phyloP scores from a whole-genome alignment of 2,113 vertebrate species.

The Lanius collurio region DNA sequence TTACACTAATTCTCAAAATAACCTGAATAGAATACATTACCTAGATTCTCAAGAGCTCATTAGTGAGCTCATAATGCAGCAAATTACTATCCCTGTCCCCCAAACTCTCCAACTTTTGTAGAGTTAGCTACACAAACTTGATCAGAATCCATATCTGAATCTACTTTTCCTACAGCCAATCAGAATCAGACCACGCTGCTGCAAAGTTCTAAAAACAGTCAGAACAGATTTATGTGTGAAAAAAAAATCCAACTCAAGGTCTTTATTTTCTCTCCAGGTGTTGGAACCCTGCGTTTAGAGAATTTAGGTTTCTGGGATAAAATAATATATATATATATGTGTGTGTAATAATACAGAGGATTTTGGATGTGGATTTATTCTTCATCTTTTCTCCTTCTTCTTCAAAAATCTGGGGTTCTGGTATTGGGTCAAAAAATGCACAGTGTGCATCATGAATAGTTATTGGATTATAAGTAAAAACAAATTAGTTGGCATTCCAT shows the following conservation, averaged over 20 bases:
- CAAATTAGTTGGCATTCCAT: too few species aligned
- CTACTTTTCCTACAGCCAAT: not conserved
- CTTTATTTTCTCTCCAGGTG: not conserved
- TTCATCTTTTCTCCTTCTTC: too few species aligned
- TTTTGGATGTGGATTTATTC: too few species aligned
- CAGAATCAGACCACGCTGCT: not conserved
- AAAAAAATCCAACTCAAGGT: not conserved
- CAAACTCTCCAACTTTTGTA: not conserved
- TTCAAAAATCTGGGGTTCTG: too few species aligned
- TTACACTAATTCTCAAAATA: not conserved
- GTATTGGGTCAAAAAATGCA: too few species aligned
- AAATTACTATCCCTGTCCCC: not conserved
- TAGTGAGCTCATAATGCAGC: not conserved
- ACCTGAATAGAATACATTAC: not conserved
- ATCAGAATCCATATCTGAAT: not conserved
- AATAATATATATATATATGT: too few species aligned
- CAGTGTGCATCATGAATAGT: too few species aligned
- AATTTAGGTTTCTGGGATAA: too few species aligned
- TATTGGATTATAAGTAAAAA: too few species aligned
- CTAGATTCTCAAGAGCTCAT: not conserved
- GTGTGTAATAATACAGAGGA: too few species aligned
- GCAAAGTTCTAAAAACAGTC: not conserved
- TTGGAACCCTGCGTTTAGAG: too few species aligned
- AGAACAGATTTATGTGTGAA: not conserved
- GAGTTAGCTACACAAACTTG: not conserved